phyloP scores from a whole-genome alignment of 1,140 invertebrate species.

The Telenomus remus region DNA sequence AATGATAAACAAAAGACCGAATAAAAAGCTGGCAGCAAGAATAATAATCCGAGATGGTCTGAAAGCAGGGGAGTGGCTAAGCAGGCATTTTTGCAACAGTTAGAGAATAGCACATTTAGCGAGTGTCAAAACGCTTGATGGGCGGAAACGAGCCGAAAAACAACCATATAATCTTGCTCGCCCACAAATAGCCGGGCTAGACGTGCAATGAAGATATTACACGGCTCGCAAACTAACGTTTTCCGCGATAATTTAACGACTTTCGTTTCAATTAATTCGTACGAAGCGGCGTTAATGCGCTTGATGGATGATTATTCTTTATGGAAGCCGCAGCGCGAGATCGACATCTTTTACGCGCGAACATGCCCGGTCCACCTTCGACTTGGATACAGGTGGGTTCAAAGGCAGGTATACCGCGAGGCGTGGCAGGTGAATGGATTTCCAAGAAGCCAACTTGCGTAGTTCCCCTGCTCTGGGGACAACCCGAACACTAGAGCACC shows the following conservation, averaged over 20 bases:
- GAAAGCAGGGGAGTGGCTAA: no score
- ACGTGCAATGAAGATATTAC: conserved; percentile 27
- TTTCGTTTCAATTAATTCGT: conserved; percentile 33
- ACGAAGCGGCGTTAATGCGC: conserved; percentile 37
- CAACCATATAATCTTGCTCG: conserved; percentile 9
- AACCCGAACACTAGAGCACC: conserved; percentile 28
- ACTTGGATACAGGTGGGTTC: conserved; percentile 51
- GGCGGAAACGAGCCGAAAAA: background rate
- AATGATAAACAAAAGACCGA: no score
- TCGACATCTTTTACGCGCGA: conserved; percentile 51
- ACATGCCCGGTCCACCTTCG: conserved; percentile 53
- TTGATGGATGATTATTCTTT: conserved; percentile 51
- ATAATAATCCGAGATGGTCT: no score
- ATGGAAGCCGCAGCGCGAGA: conserved; percentile 44
- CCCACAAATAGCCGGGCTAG: background rate
- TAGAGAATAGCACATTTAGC: conserved; percentile 7
- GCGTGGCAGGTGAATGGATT: conserved; percentile 57
- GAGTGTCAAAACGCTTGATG: conserved; percentile 21
- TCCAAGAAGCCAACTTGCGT: conserved; percentile 49
- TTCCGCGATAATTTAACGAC: background rate
- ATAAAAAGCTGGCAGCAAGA: no score
- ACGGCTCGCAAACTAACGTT: background rate
- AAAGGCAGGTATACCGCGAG: conserved; percentile 56
- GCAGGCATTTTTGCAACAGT: background rate
- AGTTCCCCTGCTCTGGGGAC: conserved; percentile 33